Conservation (phyloP, 2,113 vertebrate genomes). For the Passer domesticus region DNA sequence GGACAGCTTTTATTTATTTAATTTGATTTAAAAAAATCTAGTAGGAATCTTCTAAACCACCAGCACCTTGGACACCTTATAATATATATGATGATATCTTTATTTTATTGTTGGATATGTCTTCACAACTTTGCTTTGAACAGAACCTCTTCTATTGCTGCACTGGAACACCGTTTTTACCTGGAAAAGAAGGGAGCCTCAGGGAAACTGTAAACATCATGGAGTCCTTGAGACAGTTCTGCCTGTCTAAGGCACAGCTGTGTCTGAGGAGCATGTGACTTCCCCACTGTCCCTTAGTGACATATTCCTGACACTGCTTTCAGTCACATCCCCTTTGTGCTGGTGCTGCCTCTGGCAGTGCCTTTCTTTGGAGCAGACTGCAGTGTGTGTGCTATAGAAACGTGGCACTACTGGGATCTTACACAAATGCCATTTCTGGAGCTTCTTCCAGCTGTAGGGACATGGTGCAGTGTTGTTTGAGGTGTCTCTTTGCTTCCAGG, state of each 20-base stretch:
- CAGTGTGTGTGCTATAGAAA: rapidly evolving
- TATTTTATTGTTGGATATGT: neutral
- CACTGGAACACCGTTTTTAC: neutral
- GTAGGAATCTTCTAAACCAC: neutral
- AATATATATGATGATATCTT: neutral
- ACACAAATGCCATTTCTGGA: rapidly evolving
- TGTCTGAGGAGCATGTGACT: neutral
- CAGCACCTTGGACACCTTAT: neutral
- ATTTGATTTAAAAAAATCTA: neutral
- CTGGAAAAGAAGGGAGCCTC: neutral
- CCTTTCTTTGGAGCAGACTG: neutral
- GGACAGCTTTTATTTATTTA: neutral
- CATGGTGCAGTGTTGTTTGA: neutral
- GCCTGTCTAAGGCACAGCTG: neutral
- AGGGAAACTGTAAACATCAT: neutral
- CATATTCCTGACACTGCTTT: neutral
- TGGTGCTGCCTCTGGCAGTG: neutral
- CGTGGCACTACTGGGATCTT: neutral
- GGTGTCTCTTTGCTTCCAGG: neutral
- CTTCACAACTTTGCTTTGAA: neutral
- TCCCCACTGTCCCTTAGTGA: neutral
- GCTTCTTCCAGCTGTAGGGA: neutral
- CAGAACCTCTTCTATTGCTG: neutral
- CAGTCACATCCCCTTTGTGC: neutral
- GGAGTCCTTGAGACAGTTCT: neutral